Conservation (phyloP, 2,113 vertebrate genomes). For the Dasyornis broadbenti region DNA sequence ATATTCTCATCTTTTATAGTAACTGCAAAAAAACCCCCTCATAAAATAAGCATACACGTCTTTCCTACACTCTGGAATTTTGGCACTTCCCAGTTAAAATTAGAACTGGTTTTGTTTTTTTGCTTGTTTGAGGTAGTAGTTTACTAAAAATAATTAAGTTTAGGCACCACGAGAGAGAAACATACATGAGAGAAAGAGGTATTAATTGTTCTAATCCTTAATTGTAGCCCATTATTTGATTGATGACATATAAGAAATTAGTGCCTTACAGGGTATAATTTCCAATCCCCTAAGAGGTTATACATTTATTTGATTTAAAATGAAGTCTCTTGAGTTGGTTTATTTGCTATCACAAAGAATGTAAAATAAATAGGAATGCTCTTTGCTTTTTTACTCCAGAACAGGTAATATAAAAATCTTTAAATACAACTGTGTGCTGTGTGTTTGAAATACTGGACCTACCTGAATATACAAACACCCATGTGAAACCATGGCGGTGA, state of each 20-base stretch:
- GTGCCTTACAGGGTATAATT: not conserved
- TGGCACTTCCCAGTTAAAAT: not conserved
- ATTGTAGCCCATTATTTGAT: not conserved
- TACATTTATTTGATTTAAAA: not conserved
- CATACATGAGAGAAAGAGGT: not conserved
- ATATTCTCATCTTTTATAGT: not conserved
- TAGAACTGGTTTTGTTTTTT: not conserved
- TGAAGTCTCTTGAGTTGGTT: not conserved
- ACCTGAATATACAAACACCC: not conserved
- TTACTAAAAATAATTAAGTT: not conserved
- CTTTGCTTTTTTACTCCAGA: slow-evolving; percentile 9
- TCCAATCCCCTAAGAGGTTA: not conserved
- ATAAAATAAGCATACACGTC: not conserved
- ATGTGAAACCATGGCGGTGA: slow-evolving; percentile 39
- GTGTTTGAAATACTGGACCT: slow-evolving; percentile 13
- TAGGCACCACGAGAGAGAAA: not conserved
- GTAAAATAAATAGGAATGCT: not conserved
- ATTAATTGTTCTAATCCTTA: not conserved
- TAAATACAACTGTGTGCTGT: slow-evolving; percentile 1
- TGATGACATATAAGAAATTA: not conserved
- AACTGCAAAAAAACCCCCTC: not conserved
- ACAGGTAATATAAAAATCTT: slow-evolving; percentile 28
- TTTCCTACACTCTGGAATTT: not conserved
- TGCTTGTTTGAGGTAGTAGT: not conserved
- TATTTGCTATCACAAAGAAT: not conserved